Percentiles rank a stretch among this genome's conserved stretches.
phyloP scores from a whole-genome alignment of 2,113 vertebrate species.

The Daphoenositta chrysoptera region DNA sequence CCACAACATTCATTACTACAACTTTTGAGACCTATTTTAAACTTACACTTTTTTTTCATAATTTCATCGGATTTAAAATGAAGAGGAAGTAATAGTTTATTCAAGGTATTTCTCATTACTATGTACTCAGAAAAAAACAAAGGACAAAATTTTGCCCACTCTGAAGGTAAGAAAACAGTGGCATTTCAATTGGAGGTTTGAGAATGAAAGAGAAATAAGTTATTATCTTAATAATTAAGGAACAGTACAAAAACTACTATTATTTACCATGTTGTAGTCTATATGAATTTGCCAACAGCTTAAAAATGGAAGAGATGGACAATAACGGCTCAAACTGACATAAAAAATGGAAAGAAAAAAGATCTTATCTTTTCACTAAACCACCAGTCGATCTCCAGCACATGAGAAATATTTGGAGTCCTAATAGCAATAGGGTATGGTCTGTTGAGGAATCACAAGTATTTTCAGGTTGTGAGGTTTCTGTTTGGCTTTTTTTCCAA shows the following conservation, averaged over 20 bases:
- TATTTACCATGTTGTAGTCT: background rate
- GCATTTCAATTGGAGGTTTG: background rate
- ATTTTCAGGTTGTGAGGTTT: background rate
- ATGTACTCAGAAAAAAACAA: background rate
- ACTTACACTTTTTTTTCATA: background rate
- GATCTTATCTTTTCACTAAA: background rate
- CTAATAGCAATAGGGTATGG: background rate
- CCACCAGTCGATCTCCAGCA: rapidly evolving
- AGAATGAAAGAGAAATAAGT: background rate
- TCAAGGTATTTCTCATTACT: background rate
- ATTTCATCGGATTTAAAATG: background rate
- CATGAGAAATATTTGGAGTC: background rate
- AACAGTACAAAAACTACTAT: background rate
- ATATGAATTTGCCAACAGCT: background rate
- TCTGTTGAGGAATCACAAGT: background rate
- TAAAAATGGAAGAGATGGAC: background rate
- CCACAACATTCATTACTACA: background rate
- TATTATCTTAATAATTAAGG: background rate
- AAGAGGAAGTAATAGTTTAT: background rate
- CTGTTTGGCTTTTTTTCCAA: background rate
- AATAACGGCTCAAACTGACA: background rate
- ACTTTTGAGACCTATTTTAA: background rate
- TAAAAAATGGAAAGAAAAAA: background rate
- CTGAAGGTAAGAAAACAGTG: background rate
- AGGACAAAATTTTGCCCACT: background rate